A percentile compares a stretch with the other conserved stretches of the same genome.
Evolutionary conservation across 1,140 invertebrate genomes (phyloP).

Genomic region (Coelopa frigida): DNA sequence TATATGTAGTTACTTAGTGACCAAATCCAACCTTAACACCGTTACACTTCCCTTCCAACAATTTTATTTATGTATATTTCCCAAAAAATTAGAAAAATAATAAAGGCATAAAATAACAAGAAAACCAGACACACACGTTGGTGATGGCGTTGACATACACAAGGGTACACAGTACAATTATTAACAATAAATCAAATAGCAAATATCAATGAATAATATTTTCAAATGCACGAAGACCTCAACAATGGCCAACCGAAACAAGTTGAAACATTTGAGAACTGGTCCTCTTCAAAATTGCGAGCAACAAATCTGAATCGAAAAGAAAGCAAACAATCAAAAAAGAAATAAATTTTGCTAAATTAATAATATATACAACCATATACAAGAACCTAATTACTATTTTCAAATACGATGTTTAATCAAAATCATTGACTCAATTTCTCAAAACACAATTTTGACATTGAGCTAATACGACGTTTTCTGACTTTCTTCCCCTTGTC

Average conservation of each 20-base stretch:
- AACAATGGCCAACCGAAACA: background rate
- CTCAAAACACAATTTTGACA: conserved; percentile 7
- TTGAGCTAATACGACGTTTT: conserved; percentile 45
- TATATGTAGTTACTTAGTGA: too few relatives aligned
- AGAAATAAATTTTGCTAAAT: conserved; percentile 16
- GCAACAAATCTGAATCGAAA: background rate
- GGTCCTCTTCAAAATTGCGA: too few relatives aligned
- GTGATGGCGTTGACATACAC: conserved; percentile 28
- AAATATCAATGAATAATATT: too few relatives aligned
- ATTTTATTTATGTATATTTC: too few relatives aligned
- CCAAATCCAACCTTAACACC: too few relatives aligned
- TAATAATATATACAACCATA: conserved; percentile 3
- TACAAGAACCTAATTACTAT: conserved; percentile 8
- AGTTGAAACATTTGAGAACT: background rate
- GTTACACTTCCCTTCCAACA: too few relatives aligned
- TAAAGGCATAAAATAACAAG: background rate
- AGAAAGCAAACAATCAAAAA: conserved; percentile 15
- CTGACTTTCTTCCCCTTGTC: conserved; percentile 44
- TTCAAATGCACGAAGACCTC: too few relatives aligned
- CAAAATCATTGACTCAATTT: conserved; percentile 5
- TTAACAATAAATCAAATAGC: too few relatives aligned
- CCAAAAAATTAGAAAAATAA: background rate
- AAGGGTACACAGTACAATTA: conserved; percentile 16
- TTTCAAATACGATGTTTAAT: background rate
- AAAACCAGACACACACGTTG: conserved; percentile 12